Evolutionary conservation across 1,140 invertebrate species (phyloP), one percentile per base, ranked within the genome.

Genomic region (Monomorium pharaonis): DNA sequence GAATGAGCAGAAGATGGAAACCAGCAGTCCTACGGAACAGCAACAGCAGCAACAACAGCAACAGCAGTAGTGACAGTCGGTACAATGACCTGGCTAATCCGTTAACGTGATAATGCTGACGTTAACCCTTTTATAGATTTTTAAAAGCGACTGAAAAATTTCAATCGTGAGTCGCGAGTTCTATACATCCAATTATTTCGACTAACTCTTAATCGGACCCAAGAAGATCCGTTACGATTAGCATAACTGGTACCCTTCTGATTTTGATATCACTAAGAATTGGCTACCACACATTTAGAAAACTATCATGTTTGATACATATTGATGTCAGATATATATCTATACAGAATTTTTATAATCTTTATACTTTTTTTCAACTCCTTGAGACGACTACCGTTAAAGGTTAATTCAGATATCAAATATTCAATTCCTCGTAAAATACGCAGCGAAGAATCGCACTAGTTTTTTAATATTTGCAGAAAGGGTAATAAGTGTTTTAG

Each of bases 41-140:
- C 80, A 89, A 6, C 84, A 81, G 24, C 70, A 81, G 12, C 70
- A 84, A 7, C 72, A 88, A 0, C 76, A 78, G 7, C 74, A 87
- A 18, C 62, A 86, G 21, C 74, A 72, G 63, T 63, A 89, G 14
- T 47, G 27, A 49, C 30, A 37, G 16, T 21, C 63, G 24, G 24
- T 58, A 27, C 47, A 27, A 14, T 6, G 24, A 54, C 44, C 27
- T n/a, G 18, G n/a, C 16, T 27, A n/a, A 56, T 49, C 0, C 24
- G 21, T 58, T 54, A 54, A 56, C 7, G 6, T 37, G 33, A 75
- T 42, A 58, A 62, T 6, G 10, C 4, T 27, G 30, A 65, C n/a
- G 24, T 24, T 42, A 30, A 16, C 3, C 21, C 21, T 51, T 18
- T 67, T 24, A 47, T 65, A n/a, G 18, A 65, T 37, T 51, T n/a